Percentiles rank a stretch among this genome's conserved stretches.
These are phyloP conservation scores for Leptinotarsa rubiginosa DNA, from an alignment of 2,888 invertebrate species.

Conservation along the genomic window DNA sequence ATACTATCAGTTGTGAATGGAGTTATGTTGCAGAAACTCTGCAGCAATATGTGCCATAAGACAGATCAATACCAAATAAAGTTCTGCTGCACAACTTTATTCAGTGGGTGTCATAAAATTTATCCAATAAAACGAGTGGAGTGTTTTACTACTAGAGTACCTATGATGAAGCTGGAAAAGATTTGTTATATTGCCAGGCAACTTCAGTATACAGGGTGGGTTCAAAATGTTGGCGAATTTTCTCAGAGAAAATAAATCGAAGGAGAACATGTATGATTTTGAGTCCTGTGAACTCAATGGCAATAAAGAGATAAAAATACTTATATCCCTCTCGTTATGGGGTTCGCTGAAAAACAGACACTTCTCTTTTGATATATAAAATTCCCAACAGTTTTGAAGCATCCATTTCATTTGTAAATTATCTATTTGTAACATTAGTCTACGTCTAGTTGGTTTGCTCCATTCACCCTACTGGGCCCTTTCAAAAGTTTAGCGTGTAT, in stretches of 20 bases:
- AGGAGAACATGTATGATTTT: not conserved
- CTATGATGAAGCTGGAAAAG: constrained; percentile 64
- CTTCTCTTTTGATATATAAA: no score
- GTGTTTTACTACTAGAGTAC: constrained; percentile 66
- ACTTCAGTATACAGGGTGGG: constrained; percentile 57
- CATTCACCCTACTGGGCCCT: constrained; percentile 23
- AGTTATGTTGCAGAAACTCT: constrained; percentile 40
- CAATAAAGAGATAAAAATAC: no score
- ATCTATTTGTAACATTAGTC: constrained; percentile 65
- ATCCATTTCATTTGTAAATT: constrained; percentile 55
- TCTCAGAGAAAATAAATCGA: not conserved
- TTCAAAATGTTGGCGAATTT: not conserved
- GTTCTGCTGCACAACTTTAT: constrained; percentile 35
- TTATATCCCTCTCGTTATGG: no score
- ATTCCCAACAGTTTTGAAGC: constrained; percentile 20
- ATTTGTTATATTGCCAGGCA: constrained; percentile 60
- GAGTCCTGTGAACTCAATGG: no score
- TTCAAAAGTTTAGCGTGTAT: constrained; percentile 49
- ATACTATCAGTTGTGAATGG: constrained; percentile 41
- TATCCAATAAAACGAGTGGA: constrained; percentile 50
- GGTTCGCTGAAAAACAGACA: no score
- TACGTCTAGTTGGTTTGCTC: constrained; percentile 46
- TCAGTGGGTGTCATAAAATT: constrained; percentile 39
- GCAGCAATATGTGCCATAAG: constrained; percentile 53
- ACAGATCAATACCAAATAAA: constrained; percentile 52